These are phyloP conservation scores for Heterodera carotae DNA, from an alignment of 1,140 invertebrate genomes.

Conservation along the genomic window DNA sequence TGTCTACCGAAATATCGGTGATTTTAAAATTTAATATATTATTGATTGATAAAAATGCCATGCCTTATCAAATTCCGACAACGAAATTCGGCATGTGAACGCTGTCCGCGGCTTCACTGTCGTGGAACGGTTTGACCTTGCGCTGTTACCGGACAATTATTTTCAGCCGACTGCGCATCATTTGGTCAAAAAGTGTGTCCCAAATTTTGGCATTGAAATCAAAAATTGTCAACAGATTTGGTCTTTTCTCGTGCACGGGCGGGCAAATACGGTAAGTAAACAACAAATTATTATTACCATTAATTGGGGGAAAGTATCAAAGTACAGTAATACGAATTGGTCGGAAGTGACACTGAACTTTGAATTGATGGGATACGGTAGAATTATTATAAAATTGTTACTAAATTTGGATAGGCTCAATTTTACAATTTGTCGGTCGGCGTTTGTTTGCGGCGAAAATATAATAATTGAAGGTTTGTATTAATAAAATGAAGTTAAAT, in stretches of 20 bases:
- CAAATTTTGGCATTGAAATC: neutral
- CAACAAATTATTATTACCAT: too few species aligned
- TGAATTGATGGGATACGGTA: neutral
- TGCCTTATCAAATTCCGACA: conserved; percentile 12
- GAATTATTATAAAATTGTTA: too few species aligned
- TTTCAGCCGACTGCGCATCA: conserved; percentile 33
- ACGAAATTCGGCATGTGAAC: conserved; percentile 25
- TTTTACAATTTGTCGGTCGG: conserved; percentile 37
- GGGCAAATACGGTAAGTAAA: conserved; percentile 9
- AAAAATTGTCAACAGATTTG: conserved; percentile 14
- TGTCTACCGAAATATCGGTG: conserved; percentile 23
- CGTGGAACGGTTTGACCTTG: conserved; percentile 42
- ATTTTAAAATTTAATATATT: neutral
- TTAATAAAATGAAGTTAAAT: too few species aligned
- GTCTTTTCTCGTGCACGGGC: conserved; percentile 40
- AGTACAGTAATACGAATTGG: too few species aligned
- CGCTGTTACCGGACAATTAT: conserved; percentile 28
- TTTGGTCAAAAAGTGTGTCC: conserved; percentile 33
- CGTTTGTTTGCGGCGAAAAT: conserved; percentile 48
- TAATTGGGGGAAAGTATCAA: too few species aligned
- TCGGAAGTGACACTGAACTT: too few species aligned
- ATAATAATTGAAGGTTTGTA: conserved; percentile 45
- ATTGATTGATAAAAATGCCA: conserved; percentile 2
- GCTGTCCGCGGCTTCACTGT: conserved; percentile 37
- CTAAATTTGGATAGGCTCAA: conserved; percentile 8